phyloP scores from a whole-genome alignment of 1,140 invertebrate genomes.

The Euwallacea similis region DNA sequence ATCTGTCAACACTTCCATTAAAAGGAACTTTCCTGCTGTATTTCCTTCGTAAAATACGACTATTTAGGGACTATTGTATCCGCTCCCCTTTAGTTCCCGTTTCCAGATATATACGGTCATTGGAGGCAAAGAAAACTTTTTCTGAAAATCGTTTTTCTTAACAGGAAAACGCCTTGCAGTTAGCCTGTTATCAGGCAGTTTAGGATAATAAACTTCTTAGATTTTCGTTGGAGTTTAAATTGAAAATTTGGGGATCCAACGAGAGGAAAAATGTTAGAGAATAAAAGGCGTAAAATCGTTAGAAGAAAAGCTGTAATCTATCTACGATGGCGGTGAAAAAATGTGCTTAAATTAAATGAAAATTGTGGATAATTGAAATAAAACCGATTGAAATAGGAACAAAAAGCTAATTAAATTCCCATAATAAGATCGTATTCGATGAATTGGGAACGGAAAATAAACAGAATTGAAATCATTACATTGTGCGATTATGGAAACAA shows the following conservation, averaged over 20 bases:
- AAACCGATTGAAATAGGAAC: too few relatives aligned
- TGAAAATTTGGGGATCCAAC: slow-evolving; percentile 4
- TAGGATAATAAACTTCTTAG: slow-evolving; percentile 26
- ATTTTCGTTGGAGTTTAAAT: slow-evolving; percentile 21
- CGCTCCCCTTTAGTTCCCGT: slow-evolving; percentile 15
- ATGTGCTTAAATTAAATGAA: too few relatives aligned
- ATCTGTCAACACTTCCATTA: neutral
- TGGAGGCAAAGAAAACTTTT: slow-evolving; percentile 23
- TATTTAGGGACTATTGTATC: slow-evolving; percentile 24
- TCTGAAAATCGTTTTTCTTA: slow-evolving; percentile 28
- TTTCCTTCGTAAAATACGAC: slow-evolving; percentile 8
- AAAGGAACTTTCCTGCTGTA: neutral
- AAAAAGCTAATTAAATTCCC: too few relatives aligned
- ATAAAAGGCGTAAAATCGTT: too few relatives aligned
- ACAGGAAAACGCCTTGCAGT: slow-evolving; percentile 19
- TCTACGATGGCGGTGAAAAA: too few relatives aligned
- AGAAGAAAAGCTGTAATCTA: too few relatives aligned
- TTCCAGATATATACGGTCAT: slow-evolving; percentile 9
- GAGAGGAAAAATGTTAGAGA: too few relatives aligned
- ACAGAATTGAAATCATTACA: too few relatives aligned
- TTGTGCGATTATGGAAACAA: too few relatives aligned
- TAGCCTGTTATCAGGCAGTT: slow-evolving; percentile 26
- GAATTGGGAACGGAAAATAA: too few relatives aligned
- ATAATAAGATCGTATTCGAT: too few relatives aligned
- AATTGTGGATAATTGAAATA: too few relatives aligned